These are phyloP conservation scores for Entomobrya proxima DNA, from an alignment of 2,888 invertebrate genomes.

Conservation along the genomic window DNA sequence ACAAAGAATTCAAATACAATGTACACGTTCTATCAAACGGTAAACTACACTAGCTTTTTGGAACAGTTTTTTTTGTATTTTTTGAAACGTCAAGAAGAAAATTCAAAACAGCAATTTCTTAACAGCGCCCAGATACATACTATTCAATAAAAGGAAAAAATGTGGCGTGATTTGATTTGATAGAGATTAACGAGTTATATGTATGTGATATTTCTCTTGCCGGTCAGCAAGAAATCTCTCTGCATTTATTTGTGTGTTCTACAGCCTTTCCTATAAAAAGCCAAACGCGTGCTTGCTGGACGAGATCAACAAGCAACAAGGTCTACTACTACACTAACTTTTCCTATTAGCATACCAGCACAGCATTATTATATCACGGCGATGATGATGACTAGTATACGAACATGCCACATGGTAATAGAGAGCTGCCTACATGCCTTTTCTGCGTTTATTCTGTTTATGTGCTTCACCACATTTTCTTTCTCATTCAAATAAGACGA, in stretches of 20 bases:
- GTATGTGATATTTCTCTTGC: neutral
- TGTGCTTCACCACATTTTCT: too few relatives aligned
- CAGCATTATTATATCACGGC: neutral
- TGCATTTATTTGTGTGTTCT: neutral
- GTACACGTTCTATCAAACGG: too few relatives aligned
- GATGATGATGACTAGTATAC: neutral
- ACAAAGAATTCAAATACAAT: too few relatives aligned
- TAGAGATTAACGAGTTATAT: neutral
- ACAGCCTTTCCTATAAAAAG: neutral
- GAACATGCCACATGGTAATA: too few relatives aligned
- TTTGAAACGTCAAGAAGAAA: too few relatives aligned
- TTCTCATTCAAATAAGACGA: too few relatives aligned
- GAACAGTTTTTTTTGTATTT: too few relatives aligned
- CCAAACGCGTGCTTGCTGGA: neutral
- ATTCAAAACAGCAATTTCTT: too few relatives aligned
- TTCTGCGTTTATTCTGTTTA: too few relatives aligned
- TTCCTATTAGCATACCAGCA: neutral
- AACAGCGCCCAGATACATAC: too few relatives aligned
- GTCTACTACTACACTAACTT: neutral
- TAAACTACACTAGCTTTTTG: too few relatives aligned
- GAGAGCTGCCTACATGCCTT: too few relatives aligned
- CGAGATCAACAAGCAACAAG: slow-evolving; percentile 6
- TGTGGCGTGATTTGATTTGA: neutral
- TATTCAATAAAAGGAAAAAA: neutral
- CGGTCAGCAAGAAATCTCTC: neutral